Percentiles rank a stretch among this genome's conserved stretches.
Conservation (phyloP, 2,113 vertebrate genomes). For the Uropsilus gracilis region DNA sequence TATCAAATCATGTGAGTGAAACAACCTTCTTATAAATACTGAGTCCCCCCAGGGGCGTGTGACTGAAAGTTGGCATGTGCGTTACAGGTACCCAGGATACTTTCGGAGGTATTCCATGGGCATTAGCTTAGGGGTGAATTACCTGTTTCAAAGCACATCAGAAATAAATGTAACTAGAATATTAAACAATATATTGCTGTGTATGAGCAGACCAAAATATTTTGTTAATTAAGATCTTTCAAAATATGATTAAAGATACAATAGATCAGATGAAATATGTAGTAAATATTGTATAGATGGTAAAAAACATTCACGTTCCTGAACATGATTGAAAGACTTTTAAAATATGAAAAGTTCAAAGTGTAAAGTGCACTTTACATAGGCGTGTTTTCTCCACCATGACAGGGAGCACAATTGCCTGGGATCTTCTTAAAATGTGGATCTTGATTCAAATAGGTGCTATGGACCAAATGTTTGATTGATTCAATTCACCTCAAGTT, state of each 20-base stretch:
- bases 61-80: neutral
- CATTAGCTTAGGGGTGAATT: neutral
- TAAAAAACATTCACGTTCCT: constrained; percentile 24
- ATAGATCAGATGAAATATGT: neutral
- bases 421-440: neutral
- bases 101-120: neutral
- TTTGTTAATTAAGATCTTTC: constrained; percentile 1
- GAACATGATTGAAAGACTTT: neutral
- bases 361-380: neutral
- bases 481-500: no score
- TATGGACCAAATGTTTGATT: neutral
- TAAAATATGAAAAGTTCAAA: constrained; percentile 1
- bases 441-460: neutral
- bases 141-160: neutral
- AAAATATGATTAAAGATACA: constrained; percentile 42
- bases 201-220: neutral
- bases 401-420: neutral
- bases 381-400: neutral
- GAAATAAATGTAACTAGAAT: constrained; percentile 19
- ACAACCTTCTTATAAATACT: neutral
- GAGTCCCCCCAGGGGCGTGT: neutral
- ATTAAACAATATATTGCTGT: neutral
- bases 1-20: neutral
- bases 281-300: neutral
- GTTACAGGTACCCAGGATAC: neutral